Percentiles rank a stretch among this genome's conserved stretches.
Conservation (phyloP, 2,888 invertebrate species). For the Eupsilia transversa region DNA sequence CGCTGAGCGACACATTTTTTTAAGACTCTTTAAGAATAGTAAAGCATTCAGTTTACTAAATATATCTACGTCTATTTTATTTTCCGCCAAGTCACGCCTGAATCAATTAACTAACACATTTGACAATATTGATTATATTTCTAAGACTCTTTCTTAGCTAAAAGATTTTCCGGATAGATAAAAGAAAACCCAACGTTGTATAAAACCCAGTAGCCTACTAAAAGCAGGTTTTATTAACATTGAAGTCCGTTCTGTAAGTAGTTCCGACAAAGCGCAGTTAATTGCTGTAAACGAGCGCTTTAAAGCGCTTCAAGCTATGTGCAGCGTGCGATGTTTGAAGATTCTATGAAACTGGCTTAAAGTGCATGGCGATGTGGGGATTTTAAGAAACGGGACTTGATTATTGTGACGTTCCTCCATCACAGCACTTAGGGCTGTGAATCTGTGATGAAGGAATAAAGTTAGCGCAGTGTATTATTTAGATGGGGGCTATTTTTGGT, state of each 20-base stretch:
- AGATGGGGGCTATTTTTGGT: neutral
- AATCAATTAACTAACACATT: too few relatives aligned
- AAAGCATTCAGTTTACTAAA: too few relatives aligned
- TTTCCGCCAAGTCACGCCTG: too few relatives aligned
- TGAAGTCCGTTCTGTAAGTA: slow-evolving; percentile 21
- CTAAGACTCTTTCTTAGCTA: neutral
- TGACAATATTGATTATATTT: neutral
- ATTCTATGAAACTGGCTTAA: slow-evolving; percentile 22
- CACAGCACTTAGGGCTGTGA: too few relatives aligned
- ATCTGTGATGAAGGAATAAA: neutral
- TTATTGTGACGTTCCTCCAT: neutral
- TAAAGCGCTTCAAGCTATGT: slow-evolving; percentile 33
- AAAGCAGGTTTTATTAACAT: slow-evolving; percentile 50
- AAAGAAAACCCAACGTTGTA: neutral
- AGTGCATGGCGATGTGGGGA: slow-evolving; percentile 6
- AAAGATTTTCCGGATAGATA: neutral
- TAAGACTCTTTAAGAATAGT: too few relatives aligned
- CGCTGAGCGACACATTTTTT: too few relatives aligned
- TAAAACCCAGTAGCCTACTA: slow-evolving; percentile 27
- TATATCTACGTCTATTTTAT: too few relatives aligned
- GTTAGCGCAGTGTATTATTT: too few relatives aligned
- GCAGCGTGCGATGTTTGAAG: slow-evolving; percentile 16
- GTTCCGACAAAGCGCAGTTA: slow-evolving; percentile 45
- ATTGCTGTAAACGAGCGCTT: slow-evolving; percentile 29
- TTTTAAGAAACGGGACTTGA: neutral